Percentiles rank a stretch among this genome's conserved stretches.
Conservation (phyloP, 2,113 vertebrate species). For the Aphelocoma coerulescens region DNA sequence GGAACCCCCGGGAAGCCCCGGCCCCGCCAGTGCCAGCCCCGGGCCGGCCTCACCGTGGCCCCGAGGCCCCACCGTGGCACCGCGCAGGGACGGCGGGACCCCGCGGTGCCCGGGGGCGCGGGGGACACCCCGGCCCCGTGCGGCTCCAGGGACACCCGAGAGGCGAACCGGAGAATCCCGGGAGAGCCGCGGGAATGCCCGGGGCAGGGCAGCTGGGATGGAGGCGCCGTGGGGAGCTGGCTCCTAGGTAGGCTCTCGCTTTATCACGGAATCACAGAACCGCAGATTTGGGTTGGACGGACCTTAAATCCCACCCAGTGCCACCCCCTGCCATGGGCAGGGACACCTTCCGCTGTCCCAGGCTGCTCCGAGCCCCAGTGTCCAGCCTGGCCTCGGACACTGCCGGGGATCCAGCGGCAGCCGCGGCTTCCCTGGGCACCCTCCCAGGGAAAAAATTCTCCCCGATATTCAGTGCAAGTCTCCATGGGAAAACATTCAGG, state of each 20-base stretch:
- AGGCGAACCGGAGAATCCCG: neutral
- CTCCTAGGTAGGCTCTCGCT: fast-evolving
- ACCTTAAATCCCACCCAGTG: neutral
- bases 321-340: no score
- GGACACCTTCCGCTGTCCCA: fast-evolving
- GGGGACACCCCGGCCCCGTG: no score
- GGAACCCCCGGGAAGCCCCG: neutral
- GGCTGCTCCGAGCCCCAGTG: neutral
- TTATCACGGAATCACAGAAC: neutral
- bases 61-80: no score
- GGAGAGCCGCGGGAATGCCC: neutral
- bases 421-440: neutral
- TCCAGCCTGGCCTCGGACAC: neutral
- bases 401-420: neutral
- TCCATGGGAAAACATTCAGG: no score
- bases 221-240: fast-evolving
- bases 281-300: neutral
- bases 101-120: no score
- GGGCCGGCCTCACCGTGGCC: no score
- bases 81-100: neutral
- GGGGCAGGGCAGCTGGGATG: neutral
- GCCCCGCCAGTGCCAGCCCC: no score
- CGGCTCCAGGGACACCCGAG: neutral
- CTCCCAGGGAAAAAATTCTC: neutral
- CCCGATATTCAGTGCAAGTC: no score